Evolutionary conservation across 2,113 vertebrate species (phyloP).

Genomic region (Pungitius pungitius): DNA sequence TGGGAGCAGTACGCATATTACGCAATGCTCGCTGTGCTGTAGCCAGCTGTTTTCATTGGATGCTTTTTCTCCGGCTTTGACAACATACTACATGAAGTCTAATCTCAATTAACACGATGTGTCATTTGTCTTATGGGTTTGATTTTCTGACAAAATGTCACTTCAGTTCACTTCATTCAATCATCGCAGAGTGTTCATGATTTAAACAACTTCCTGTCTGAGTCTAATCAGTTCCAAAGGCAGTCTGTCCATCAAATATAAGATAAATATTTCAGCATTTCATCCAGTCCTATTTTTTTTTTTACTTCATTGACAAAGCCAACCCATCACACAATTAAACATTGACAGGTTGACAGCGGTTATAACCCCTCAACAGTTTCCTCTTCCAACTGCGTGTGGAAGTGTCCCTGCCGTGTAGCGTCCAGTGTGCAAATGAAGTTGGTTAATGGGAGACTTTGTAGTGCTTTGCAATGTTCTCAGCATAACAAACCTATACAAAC

Average conservation of each 20-base stretch:
- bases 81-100: not conserved
- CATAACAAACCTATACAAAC: conserved; percentile 3
- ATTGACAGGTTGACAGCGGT: not conserved
- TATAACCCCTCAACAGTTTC: not conserved
- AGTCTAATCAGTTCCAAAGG: not conserved
- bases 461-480: not conserved
- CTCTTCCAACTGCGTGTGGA: not conserved
- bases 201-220: not conserved
- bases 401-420: not conserved
- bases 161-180: not conserved
- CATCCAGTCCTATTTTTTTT: not conserved
- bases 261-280: not conserved
- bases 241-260: conserved; percentile 7
- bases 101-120: not conserved
- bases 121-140: conserved; percentile 14
- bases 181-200: conserved; percentile 11
- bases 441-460: not conserved
- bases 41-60: conserved; percentile 1
- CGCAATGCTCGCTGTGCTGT: not conserved
- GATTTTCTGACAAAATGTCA: conserved; percentile 18
- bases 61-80: not conserved
- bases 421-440: not conserved
- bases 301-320: not conserved
- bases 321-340: not conserved
- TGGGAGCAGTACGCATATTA: not conserved